Base-by-base conservation (phyloP, 1,140 invertebrate genomes). In the Pollicipes pollicipes region DNA sequence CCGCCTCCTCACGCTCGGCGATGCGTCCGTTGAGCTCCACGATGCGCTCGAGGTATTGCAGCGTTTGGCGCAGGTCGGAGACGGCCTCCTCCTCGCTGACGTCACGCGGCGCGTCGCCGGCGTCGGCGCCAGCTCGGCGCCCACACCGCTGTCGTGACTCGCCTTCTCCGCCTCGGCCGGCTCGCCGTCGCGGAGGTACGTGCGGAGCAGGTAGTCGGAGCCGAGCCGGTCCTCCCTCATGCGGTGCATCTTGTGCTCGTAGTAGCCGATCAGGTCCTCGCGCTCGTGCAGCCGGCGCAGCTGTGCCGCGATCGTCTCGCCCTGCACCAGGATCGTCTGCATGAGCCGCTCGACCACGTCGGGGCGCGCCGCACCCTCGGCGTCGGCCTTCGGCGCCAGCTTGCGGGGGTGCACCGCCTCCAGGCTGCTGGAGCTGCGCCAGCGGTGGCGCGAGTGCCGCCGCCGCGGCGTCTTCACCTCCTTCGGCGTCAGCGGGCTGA, bases 201-300 rank as follows among this genome's bases (percentile, higher is more conserved):
- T 87, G 77, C 91, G 87, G 2, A 91, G 82, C n/a, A 92, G 82
- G 78, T 92, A 92, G 78, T 92, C 90, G 63, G 86, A 86, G 24
- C 90, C 90, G 74, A 90, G 85, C 75, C 88, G 85, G 73, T 87
- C 83, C 78, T 88, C 85, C 66, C 89, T 80, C 0, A 81, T 80
- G 31, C 81, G 78, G 78, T 91, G 90, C 67, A 88, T 86, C 73
- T 88, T 85, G 71, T 88, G 85, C 81, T 91, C 90, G 74, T 89
- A 83, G 70, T 84, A 83, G 31, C 87, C 85, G 73, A 92, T 91
- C 74, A 89, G 84, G 74, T 86, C 84, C 76, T 91, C 90, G 76
- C 88, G 88, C 73, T 90, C 87, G 73, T 88, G 82, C 68, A 84
- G 81, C 75, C 80, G 78, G 68, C 76, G 75, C 72, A 88, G 80